A percentile compares a stretch with the other conserved stretches of the same genome.
Conservation (phyloP, 2,888 invertebrate species). For the Glaucopsyche alexis region DNA sequence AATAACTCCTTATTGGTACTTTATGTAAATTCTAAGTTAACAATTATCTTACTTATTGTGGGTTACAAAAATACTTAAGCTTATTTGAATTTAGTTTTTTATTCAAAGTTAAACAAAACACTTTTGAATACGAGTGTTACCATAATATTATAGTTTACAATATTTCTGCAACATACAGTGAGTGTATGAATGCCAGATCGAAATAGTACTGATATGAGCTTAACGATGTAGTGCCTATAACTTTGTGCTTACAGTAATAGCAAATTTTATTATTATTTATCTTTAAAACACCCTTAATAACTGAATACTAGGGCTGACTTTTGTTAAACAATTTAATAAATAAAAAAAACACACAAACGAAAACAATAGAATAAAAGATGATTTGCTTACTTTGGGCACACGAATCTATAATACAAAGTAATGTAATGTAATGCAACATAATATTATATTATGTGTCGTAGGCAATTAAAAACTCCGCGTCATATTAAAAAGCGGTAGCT, state of each 20-base stretch:
- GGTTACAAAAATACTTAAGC: not conserved
- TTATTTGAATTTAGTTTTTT: not conserved
- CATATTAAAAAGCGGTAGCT: no score
- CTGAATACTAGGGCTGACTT: conserved; percentile 2
- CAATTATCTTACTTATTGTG: not conserved
- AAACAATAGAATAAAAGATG: not conserved
- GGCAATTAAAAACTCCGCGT: no score
- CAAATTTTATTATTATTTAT: conserved; percentile 43
- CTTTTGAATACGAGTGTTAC: not conserved
- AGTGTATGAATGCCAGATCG: conserved; percentile 71
- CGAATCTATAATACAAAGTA: not conserved
- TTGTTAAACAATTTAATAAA: not conserved
- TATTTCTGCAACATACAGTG: conserved; percentile 39
- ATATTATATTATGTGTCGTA: not conserved
- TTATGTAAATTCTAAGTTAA: not conserved
- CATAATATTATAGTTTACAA: not conserved
- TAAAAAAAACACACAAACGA: not conserved
- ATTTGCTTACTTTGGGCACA: not conserved
- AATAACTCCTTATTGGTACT: not conserved
- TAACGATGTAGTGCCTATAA: conserved; percentile 84
- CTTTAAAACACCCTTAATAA: conserved; percentile 1
- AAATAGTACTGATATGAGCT: conserved; percentile 83
- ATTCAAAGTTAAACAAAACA: no score
- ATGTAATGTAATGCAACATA: not conserved
- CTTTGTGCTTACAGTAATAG: conserved; percentile 73